Evolutionary conservation across 1,140 invertebrate species (phyloP).

Genomic region (Rhyzopertha dominica): DNA sequence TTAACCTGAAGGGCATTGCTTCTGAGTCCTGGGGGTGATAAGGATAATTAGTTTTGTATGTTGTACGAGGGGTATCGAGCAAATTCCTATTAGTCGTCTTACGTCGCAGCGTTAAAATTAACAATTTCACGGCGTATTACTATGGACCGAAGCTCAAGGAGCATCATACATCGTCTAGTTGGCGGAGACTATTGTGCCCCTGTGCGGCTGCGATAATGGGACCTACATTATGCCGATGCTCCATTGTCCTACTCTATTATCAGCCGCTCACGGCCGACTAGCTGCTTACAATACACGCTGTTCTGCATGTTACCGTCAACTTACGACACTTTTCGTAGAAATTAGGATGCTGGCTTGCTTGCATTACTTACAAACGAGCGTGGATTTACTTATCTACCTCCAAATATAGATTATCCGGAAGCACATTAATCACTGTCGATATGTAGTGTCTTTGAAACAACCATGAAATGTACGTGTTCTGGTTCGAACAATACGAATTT

Average conservation of each 20-base stretch:
- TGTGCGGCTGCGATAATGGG: constrained; percentile 4
- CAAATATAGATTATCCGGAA: too few species aligned
- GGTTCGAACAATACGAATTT: too few species aligned
- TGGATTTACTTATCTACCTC: too few species aligned
- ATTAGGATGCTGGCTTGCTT: too few species aligned
- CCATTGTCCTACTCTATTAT: constrained; percentile 21
- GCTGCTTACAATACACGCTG: constrained; percentile 21
- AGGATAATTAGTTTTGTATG: constrained; percentile 34
- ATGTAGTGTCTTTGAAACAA: too few species aligned
- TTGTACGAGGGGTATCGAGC: constrained; percentile 25
- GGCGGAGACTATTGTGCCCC: neutral
- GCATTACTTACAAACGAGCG: too few species aligned
- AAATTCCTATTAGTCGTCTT: constrained; percentile 31
- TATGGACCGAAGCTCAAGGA: constrained; percentile 6
- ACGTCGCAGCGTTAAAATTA: constrained; percentile 30
- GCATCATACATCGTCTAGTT: neutral
- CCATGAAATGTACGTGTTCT: too few species aligned
- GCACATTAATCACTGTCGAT: too few species aligned
- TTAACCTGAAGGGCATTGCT: too few species aligned
- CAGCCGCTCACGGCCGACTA: constrained; percentile 26
- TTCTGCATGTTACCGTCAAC: constrained; percentile 16
- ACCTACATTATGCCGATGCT: constrained; percentile 14
- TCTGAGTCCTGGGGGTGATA: too few species aligned
- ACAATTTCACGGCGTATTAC: constrained; percentile 32
- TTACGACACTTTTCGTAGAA: constrained; percentile 16